phyloP scores from a whole-genome alignment of 2,797 vertebrate species.

The Sus cebifrons region DNA sequence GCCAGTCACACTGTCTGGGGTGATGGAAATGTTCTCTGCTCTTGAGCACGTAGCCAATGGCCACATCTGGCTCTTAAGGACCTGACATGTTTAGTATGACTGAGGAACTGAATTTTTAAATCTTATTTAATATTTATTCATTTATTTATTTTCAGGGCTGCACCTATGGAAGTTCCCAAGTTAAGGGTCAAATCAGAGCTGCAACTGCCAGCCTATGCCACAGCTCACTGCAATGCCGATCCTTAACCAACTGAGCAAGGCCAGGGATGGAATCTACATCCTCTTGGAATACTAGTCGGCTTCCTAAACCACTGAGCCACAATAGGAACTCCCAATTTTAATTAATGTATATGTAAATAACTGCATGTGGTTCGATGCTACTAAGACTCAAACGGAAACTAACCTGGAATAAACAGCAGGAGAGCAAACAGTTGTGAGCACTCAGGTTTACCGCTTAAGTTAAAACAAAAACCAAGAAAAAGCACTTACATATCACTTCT shows the following conservation, averaged over 20 bases:
- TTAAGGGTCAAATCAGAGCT: too few species aligned
- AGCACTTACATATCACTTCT: neutral
- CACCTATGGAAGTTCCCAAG: too few species aligned
- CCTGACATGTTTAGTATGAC: neutral
- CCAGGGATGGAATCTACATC: too few species aligned
- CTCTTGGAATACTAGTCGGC: too few species aligned
- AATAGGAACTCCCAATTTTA: neutral
- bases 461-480: neutral
- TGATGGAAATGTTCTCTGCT: neutral
- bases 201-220: too few species aligned
- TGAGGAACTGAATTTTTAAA: neutral
- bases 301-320: too few species aligned
- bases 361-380: neutral
- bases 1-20: neutral
- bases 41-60: neutral
- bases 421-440: neutral
- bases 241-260: too few species aligned
- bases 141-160: too few species aligned
- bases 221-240: too few species aligned
- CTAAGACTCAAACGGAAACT: neutral
- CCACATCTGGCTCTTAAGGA: neutral
- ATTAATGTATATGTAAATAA: slow-evolving; percentile 41
- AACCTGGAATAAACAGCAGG: neutral
- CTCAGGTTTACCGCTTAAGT: neutral
- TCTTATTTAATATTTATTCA: neutral